A percentile compares a stretch with the other conserved stretches of the same genome.
These are phyloP conservation scores for Scaptomyza caliginosa DNA, from an alignment of 2,888 invertebrate species.

Conservation along the genomic window DNA sequence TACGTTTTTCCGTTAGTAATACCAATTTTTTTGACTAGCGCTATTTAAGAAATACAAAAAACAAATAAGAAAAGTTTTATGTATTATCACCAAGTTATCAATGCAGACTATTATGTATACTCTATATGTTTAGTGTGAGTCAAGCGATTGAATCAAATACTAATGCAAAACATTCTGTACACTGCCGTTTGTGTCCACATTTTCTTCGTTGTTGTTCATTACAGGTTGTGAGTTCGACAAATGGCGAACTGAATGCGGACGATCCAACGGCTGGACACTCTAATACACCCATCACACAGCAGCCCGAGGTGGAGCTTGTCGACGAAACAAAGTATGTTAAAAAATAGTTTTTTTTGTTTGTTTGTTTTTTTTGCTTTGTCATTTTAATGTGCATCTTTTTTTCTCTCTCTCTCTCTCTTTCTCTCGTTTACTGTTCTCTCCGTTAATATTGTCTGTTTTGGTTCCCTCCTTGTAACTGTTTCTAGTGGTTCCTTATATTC, in stretches of 20 bases:
- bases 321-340: conserved; percentile 99
- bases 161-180: conserved; percentile 44
- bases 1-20: conserved; percentile 27
- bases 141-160: conserved; percentile 6
- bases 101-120: conserved; percentile 45
- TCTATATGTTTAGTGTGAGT: conserved; percentile 69
- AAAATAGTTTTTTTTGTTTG: too few relatives aligned
- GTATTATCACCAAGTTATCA: conserved; percentile 40
- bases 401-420: conserved; percentile 27
- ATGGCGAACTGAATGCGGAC: conserved; percentile 97
- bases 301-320: conserved; percentile 96
- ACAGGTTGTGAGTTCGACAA: conserved; percentile 98
- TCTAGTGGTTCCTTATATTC: conserved; percentile 79
- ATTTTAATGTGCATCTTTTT: conserved; percentile 65
- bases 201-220: too few relatives aligned
- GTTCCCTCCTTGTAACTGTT: conserved; percentile 64
- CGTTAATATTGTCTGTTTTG: too few relatives aligned
- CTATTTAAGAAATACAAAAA: conserved; percentile 5
- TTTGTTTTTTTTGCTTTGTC: conserved; percentile 67
- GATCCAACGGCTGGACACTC: conserved; percentile 98
- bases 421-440: too few relatives aligned
- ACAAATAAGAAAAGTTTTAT: conserved; percentile 26
- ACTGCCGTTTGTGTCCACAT: conserved; percentile 21
- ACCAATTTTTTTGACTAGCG: conserved; percentile 49
- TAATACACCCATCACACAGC: conserved; percentile 97